Evolutionary conservation across 2,797 vertebrate species (phyloP), one percentile per base, ranked within the genome.

Genomic region (Syngnathus rostellatus): DNA sequence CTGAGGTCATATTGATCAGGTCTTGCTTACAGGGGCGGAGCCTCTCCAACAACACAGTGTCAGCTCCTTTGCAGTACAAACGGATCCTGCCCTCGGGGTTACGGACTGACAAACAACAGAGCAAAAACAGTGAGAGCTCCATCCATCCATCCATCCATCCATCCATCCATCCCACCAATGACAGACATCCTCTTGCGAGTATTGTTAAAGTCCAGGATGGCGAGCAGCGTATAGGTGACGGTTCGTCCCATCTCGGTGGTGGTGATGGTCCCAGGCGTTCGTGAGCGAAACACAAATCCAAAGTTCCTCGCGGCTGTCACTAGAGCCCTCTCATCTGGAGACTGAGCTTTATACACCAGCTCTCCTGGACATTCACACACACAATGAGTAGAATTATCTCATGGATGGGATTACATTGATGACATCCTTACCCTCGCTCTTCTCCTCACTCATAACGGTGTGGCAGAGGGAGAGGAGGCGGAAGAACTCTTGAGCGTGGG

Each of bases 141-240:
- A 58, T 3, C 12, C 31, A 38, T 53, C n/a, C 1, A 8, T 21
- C 21, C 23, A 9, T 25, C 51, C 31, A 39, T 48, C 37, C n/a
- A 39, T 31, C 23, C 6, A n/a, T 2, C 55, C 31, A 39, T 12
- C 80, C 77, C 78, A 97, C 95, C 94, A 16, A 98, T 95, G 68
- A 97, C 95, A 0, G 95, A 97, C 95, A 98, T 98, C 77, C 95
- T 91, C 77, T 96, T 97, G 84, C 95, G 94, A 74, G 95, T 89
- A 72, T 98, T 94, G 86, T 95, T 98, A 88, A 98, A 98, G 88
- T 98, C 95, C 78, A 98, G 84, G 73, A 98, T 98, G 78, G 94
- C 93, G 39, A 98, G 90, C 38, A 98, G 91, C 6, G 93, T 90
- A 83, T 98, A 98, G 57, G 93, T 97, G 80, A 93, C 81, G 0